These are phyloP conservation scores for Phoebastria nigripes DNA, from an alignment of 2,797 vertebrate genomes.

Conservation along the genomic window DNA sequence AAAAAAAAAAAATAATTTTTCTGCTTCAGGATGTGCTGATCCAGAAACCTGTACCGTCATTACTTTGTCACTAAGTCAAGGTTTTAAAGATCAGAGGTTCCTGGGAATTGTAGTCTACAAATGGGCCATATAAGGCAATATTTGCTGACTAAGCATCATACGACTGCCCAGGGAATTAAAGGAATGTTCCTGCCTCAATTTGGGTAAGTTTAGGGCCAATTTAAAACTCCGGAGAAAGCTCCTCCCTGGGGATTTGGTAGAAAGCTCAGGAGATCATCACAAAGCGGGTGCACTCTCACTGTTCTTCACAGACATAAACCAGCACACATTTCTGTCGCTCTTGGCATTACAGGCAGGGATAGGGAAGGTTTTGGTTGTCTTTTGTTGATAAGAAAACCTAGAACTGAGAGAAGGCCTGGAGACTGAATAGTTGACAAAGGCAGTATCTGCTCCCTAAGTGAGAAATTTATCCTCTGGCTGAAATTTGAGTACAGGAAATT, in stretches of 20 bases:
- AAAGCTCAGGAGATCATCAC: background rate
- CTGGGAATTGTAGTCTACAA: background rate
- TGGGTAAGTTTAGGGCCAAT: background rate
- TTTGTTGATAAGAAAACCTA: background rate
- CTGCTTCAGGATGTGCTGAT: background rate
- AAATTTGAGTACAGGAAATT: background rate
- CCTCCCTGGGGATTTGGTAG: background rate
- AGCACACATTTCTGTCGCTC: rapidly evolving
- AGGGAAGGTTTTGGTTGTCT: background rate
- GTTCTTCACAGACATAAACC: background rate
- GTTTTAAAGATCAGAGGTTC: background rate
- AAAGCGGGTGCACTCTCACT: background rate
- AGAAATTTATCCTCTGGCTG: background rate
- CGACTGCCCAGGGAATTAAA: background rate
- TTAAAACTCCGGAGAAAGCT: background rate
- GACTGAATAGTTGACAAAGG: background rate
- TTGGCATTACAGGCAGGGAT: background rate
- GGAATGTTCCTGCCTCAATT: background rate
- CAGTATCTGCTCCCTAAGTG: background rate
- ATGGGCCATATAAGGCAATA: background rate
- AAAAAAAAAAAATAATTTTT: background rate
- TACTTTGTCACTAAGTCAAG: background rate
- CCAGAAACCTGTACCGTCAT: background rate
- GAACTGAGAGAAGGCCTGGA: background rate
- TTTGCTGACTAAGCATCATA: background rate